These are phyloP conservation scores for Holcopasites calliopsidis DNA, from an alignment of 1,140 invertebrate genomes.

Conservation along the genomic window DNA sequence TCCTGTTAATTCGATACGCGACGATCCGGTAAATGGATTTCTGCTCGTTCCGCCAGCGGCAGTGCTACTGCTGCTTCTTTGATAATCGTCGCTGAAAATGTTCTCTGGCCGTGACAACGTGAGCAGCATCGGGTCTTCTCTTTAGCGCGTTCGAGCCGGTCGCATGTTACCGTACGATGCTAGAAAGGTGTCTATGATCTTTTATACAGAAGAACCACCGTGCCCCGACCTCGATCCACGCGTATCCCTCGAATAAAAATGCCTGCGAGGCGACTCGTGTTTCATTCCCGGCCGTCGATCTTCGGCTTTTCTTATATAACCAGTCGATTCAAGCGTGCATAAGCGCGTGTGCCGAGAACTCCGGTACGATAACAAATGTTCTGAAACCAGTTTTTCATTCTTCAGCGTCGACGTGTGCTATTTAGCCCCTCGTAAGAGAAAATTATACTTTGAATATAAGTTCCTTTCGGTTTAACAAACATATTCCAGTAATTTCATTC, in stretches of 20 bases:
- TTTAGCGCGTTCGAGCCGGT: neutral
- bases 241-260: constrained; percentile 43
- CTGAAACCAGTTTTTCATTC: neutral
- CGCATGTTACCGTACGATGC: too few species aligned
- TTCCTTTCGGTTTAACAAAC: too few species aligned
- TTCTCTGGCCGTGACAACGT: neutral
- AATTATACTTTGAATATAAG: too few species aligned
- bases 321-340: neutral
- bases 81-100: neutral
- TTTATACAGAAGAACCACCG: neutral
- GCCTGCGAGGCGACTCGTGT: constrained; percentile 24
- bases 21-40: neutral
- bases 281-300: constrained; percentile 48
- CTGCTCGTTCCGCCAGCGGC: too few species aligned
- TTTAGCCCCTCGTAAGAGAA: too few species aligned
- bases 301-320: constrained; percentile 51
- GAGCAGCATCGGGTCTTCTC: neutral
- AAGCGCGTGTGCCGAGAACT: neutral
- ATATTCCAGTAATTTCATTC: too few species aligned
- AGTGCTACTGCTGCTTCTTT: neutral
- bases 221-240: neutral
- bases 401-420: too few species aligned
- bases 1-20: neutral
- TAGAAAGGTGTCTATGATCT: constrained; percentile 23
- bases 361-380: neutral